phyloP scores from a whole-genome alignment of 2,797 vertebrate genomes.

The Euthynnus affinis region DNA sequence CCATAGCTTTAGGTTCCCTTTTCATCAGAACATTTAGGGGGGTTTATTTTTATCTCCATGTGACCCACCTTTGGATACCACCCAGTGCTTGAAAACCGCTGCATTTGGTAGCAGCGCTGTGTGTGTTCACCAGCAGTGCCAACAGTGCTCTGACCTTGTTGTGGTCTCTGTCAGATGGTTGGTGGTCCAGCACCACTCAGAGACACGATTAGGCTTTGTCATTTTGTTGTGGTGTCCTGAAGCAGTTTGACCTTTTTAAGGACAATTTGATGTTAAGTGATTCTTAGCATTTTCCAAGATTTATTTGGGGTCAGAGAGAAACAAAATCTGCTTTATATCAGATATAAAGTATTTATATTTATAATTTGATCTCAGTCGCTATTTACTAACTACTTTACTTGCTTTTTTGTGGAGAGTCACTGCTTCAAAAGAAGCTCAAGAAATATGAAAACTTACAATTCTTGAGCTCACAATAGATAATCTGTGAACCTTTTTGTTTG shows the following conservation, averaged over 20 bases:
- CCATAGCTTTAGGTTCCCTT: conserved; percentile 31
- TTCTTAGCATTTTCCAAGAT: background rate
- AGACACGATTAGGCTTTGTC: conserved; percentile 2
- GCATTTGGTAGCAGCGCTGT: conserved; percentile 29
- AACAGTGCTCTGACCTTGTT: conserved; percentile 34
- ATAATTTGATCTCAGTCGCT: no score
- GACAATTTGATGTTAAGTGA: background rate
- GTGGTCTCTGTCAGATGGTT: conserved; percentile 31
- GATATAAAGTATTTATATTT: no score
- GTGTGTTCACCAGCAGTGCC: conserved; percentile 25
- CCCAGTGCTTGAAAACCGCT: conserved; percentile 52
- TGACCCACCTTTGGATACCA: conserved; percentile 62
- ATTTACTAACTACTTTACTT: background rate
- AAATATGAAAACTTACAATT: no score
- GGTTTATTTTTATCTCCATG: conserved; percentile 51
- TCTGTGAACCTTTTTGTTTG: background rate
- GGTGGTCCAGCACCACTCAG: conserved; percentile 22
- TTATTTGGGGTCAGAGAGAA: background rate
- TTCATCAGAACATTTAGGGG: conserved; percentile 29
- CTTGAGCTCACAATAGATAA: no score
- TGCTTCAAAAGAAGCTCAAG: background rate
- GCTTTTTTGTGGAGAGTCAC: background rate
- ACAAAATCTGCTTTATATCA: background rate
- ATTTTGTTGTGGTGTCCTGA: background rate
- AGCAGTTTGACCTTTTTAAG: conserved; percentile 15